These are phyloP conservation scores for Torymus aiolomorphi DNA, from an alignment of 2,888 invertebrate species.

Conservation along the genomic window DNA sequence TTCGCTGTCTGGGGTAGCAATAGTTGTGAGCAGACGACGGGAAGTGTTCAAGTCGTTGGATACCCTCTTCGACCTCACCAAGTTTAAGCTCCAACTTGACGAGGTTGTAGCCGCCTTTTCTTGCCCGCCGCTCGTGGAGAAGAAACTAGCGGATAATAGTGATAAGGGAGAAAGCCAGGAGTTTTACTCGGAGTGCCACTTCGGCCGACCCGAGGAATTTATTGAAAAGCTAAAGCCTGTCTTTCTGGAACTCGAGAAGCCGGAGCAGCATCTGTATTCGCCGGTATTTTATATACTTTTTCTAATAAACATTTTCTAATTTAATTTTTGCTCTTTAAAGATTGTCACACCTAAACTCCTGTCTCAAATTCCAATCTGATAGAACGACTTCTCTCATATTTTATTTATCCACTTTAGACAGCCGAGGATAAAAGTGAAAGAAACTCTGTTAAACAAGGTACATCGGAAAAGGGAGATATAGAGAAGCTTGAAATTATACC, in stretches of 20 bases:
- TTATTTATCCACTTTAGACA: no score
- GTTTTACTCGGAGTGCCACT: neutral
- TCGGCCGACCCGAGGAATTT: constrained; percentile 9
- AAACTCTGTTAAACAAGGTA: neutral
- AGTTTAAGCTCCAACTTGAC: constrained; percentile 48
- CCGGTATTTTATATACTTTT: neutral
- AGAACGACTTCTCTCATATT: no score
- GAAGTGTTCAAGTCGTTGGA: constrained; percentile 66
- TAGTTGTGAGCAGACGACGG: constrained; percentile 46
- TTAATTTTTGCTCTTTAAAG: neutral
- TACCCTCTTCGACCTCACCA: constrained; percentile 68
- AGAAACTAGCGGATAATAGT: no score
- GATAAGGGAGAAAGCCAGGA: no score
- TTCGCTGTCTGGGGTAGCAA: neutral
- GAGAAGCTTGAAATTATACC: constrained; percentile 18
- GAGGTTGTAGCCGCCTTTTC: constrained; percentile 9
- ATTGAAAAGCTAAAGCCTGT: constrained; percentile 25
- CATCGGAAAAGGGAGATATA: neutral
- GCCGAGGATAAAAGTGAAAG: no score
- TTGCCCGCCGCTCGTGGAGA: neutral
- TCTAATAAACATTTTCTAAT: neutral
- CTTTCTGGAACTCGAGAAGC: neutral
- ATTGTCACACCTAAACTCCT: no score
- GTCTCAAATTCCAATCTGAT: no score
- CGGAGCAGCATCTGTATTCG: neutral